Evolutionary conservation across 2,113 vertebrate genomes (phyloP).

Genomic region (Scomber japonicus): DNA sequence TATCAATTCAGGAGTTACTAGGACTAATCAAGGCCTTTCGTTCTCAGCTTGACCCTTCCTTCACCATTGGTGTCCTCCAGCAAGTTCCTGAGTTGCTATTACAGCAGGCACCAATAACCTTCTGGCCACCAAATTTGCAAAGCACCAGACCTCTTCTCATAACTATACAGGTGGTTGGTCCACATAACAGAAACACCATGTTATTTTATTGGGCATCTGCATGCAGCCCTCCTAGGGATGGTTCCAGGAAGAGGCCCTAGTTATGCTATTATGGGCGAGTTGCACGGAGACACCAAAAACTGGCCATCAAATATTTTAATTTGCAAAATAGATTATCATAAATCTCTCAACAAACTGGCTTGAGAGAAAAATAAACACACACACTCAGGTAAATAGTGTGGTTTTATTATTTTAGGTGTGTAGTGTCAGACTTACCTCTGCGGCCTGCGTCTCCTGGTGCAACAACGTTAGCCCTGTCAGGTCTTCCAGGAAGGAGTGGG

Average conservation of each 20-base stretch:
- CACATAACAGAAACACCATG: background rate
- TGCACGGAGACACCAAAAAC: background rate
- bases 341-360: background rate
- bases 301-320: background rate
- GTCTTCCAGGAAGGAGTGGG: conserved; percentile 99
- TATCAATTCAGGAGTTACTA: too few species aligned
- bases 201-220: too few species aligned
- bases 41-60: background rate
- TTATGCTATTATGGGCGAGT: too few species aligned
- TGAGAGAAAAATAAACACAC: background rate
- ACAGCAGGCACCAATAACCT: background rate
- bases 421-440: conserved; percentile 88
- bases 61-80: background rate
- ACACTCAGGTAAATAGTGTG: background rate
- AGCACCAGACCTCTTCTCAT: background rate
- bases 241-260: too few species aligned
- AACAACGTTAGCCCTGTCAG: conserved; percentile 95
- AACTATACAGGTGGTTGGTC: background rate
- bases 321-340: background rate
- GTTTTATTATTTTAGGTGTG: background rate
- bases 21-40: background rate
- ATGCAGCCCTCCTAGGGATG: too few species aligned
- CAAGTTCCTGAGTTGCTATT: background rate
- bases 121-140: background rate
- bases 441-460: conserved; percentile 98